phyloP scores from a whole-genome alignment of 2,797 vertebrate genomes.

The Picus viridis region DNA sequence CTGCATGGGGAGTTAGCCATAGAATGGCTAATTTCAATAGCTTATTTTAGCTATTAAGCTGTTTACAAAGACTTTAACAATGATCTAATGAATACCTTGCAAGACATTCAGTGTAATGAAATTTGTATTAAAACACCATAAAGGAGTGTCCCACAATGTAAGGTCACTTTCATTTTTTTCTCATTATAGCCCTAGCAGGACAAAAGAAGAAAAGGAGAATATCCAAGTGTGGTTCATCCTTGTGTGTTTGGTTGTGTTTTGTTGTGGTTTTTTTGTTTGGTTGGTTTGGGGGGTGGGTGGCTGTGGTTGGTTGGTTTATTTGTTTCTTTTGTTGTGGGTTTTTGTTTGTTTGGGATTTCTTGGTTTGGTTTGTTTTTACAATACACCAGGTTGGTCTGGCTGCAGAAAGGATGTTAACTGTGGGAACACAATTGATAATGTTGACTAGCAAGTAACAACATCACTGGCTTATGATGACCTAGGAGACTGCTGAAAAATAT shows the following conservation, averaged over 20 bases:
- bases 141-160: conserved; percentile 56
- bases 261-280: not conserved
- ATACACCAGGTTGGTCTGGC: too few relatives aligned
- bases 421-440: too few relatives aligned
- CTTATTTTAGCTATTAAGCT: conserved; percentile 74
- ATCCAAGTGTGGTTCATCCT: not conserved
- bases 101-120: conserved; percentile 72
- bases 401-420: too few relatives aligned
- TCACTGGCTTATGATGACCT: too few relatives aligned
- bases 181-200: conserved; percentile 64
- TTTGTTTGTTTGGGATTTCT: too few relatives aligned
- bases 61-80: conserved; percentile 64
- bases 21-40: conserved; percentile 69
- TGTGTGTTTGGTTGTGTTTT: not conserved
- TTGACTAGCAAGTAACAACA: too few relatives aligned
- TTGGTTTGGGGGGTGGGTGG: not conserved
- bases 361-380: too few relatives aligned
- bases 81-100: conserved; percentile 69
- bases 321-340: too few relatives aligned
- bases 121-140: conserved; percentile 75
- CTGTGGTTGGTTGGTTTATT: too few relatives aligned
- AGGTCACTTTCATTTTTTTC: conserved; percentile 72
- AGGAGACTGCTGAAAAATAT: too few relatives aligned
- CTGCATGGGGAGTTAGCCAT: conserved; percentile 67
- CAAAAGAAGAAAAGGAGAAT: conserved; percentile 14